Base-by-base conservation (phyloP, 2,113 vertebrate genomes). In the Thalassarche chlororhynchos region DNA sequence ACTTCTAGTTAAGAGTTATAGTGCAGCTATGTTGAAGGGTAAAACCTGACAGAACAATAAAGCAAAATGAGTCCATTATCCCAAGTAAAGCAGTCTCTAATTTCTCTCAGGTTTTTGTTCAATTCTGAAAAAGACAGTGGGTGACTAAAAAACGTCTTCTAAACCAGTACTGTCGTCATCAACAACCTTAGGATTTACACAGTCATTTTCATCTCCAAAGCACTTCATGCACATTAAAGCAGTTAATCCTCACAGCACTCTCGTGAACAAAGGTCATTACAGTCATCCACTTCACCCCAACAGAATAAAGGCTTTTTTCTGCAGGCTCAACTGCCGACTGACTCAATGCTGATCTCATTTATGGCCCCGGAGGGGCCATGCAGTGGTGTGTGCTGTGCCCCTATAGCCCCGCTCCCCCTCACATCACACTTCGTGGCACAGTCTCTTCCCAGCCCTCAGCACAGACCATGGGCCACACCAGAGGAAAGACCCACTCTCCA, bases 301-400 rank as follows among this genome's bases (percentile, higher is more conserved):
- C 36, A 83, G 47, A 61, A 62, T 4, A 8, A 52, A 55, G 9
- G 5, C 2, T 4, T 5, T 55, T 25, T 36, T 34, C 18, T 60
- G 8, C 44, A 42, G 34, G 12, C 5, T 83, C 17, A 29, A 21
- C 62, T 54, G n/a, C 52, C 10, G 4, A 2, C 23, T 62, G 83
- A 14, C 58, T 28, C 54, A 24, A 0, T 2, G 7, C 32, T 84
- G 75, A 34, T 10, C 25, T 44, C 15, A 12, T 26, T 54, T 5
- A 15, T 25, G 5, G 36, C 31, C 42, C n/a, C 5, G 1, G 5
- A 44, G 9, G 24, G 24, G 8, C 16, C n/a, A 17, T 3, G 17
- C 12, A 24, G 1, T 3, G 2, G 0, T 4, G 21, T 5, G 1
- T 3, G 2, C 0, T 4, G 21, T 5, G 70, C 10, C 5, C 31